Evolutionary conservation across 2,888 invertebrate genomes (phyloP), one percentile per base, ranked within the genome.

Genomic region (Anodontia alba): DNA sequence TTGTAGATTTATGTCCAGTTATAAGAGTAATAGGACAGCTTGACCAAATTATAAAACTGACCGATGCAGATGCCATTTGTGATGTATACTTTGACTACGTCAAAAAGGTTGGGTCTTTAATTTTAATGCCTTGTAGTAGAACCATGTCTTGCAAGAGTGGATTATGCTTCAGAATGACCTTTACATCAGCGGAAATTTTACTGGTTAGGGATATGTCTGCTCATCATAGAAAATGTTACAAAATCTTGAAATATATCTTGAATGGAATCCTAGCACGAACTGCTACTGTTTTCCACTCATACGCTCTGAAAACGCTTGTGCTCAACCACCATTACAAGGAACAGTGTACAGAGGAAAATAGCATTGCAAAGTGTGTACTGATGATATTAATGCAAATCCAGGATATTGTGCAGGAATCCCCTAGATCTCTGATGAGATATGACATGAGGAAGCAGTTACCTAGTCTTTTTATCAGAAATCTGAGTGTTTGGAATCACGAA

Each of bases 401-500:
- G 57, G 7, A 3, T 5, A 57, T 57, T 26, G 29, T 57, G 23
- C 8, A 57, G 57, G 20, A 57, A 10, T 57, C 57, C 3, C 57
- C 57, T 57, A 29, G 7, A 10, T 57, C 57, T 57, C 57, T 57
- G 7, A 26, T 57, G 26, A 57, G 57, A 26, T 57, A 57, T 26
- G 57, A 57, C 29, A 57, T 57, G 57, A 23, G 57, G 17, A 7
- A 57, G 17, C 8, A 29, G 23, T 20, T 57, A 23, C 29, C 57
- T 1, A 57, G 29, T 57, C 23, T 57, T 3, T 57, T 57, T 20
- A 7, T 57, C 57, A 57, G 20, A 26, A 29, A 26, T 3, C 7
- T 57, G 57, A 57, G 57, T 29, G 57, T 57, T 10, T 57, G 57
- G 57, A 57, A 57, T 29, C 57, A 57, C 17, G 57, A 57, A 57